Base-by-base conservation (phyloP, 1,140 invertebrate genomes). In the Hesperophylax magnus region DNA sequence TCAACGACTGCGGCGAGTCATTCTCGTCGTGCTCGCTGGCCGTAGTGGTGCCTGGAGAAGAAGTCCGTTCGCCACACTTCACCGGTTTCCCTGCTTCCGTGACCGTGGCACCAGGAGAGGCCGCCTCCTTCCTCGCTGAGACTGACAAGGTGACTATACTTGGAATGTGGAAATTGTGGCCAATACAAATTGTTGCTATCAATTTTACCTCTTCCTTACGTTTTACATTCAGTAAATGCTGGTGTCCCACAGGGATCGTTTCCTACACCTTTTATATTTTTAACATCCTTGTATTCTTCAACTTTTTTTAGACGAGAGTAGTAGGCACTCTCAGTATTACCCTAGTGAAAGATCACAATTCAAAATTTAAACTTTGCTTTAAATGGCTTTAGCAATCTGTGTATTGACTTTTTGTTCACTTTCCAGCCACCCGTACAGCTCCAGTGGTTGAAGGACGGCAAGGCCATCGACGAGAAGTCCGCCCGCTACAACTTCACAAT, bases 1-100 rank as follows among this genome's bases (percentile, higher is more conserved):
- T 98, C 90, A 98, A 98, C 90, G 96, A 98, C 88, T 94, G 93
- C 75, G 97, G 97, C 79, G 97, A 98, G 90, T 96, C 96, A 75
- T 98, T 97, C 91, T 97, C 96, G 87, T 96, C 95, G 85, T 97
- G 97, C 89, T 94, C 96, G 82, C 91, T 98, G 77, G 93, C 94
- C 85, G 96, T 98, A 71, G 86, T 92, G 81, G 96, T 98, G 85
- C 95, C 97, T 56, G 97, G 96, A 81, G 97, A 98, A 90, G 93
- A 96, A 86, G 91, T 93, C 24, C 94, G 95, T 86, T 93, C 93
- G 86, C 96, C 97, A 84, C 92, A 94, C 86, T 97, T 98, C 92
- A 92, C 92, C 88, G 94, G 93, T 91, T 98, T 97, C 94, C 97
- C 98, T 79, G 91, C 93, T 85, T 98, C 97, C 82, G 92, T 93